These are phyloP conservation scores for Hyaena hyaena DNA, from an alignment of 2,113 vertebrate species.

Conservation along the genomic window DNA sequence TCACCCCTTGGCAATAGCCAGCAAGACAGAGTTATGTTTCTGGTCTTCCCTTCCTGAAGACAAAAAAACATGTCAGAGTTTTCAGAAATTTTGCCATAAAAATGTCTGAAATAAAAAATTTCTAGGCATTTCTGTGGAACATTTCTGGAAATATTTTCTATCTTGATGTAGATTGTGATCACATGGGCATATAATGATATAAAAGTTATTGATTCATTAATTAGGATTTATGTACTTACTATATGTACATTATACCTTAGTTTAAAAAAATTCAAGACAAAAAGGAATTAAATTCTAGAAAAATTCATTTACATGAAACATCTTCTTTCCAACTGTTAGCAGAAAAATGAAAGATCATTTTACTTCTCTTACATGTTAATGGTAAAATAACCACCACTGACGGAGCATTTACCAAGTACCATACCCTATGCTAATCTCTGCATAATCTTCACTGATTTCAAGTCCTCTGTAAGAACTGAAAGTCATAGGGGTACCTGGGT, in stretches of 20 bases:
- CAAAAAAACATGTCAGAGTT: background rate
- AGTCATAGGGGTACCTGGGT: background rate
- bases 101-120: background rate
- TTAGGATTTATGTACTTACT: background rate
- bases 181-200: background rate
- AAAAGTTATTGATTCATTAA: background rate
- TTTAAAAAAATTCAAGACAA: background rate
- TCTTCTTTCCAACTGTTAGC: background rate
- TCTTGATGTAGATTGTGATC: background rate
- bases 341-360: constrained; percentile 14
- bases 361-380: constrained; percentile 6
- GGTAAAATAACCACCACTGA: background rate
- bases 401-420: background rate
- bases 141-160: background rate
- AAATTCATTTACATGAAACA: background rate
- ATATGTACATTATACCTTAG: background rate
- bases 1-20: background rate
- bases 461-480: background rate
- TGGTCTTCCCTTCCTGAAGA: background rate
- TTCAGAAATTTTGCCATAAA: constrained; percentile 17
- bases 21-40: background rate
- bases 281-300: constrained; percentile 16
- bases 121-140: background rate
- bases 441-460: background rate
- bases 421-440: background rate